These are phyloP conservation scores for rat (Rattus norvegicus) DNA, from an alignment of 2,113 vertebrate genomes.

Conservation along the genomic window DNA sequence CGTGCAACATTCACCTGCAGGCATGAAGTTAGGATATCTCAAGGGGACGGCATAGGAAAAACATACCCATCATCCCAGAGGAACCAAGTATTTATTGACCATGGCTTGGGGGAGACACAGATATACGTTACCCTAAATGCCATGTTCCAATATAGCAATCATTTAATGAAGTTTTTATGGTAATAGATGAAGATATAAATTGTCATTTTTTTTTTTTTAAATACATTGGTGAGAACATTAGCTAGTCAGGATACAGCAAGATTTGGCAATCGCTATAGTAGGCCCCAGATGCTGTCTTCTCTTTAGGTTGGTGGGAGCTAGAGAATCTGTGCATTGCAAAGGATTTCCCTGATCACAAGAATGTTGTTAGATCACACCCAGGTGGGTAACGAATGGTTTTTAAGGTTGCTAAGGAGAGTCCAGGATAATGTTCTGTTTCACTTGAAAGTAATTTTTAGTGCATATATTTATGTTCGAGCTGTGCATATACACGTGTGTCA, in stretches of 20 bases:
- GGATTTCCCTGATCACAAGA: background rate
- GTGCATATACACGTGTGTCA: background rate
- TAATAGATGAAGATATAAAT: background rate
- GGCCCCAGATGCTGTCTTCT: background rate
- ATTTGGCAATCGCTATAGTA: rapidly evolving
- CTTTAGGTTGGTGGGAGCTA: background rate
- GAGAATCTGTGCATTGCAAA: background rate
- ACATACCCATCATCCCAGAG: background rate
- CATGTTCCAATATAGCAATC: background rate
- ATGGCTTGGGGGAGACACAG: background rate
- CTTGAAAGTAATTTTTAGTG: background rate
- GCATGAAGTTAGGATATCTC: background rate
- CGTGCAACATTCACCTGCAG: too few relatives aligned
- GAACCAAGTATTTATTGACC: background rate
- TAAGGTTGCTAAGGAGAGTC: background rate
- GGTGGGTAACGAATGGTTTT: background rate
- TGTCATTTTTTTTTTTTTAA: background rate
- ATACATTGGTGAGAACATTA: background rate
- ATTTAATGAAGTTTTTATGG: background rate
- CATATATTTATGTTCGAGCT: background rate
- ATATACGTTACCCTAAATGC: too few relatives aligned
- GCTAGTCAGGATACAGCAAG: background rate
- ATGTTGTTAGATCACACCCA: background rate
- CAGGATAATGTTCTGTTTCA: background rate
- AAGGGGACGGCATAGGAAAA: background rate